These are phyloP conservation scores for Ophthalmolycus amberensis DNA, from an alignment of 2,113 vertebrate species.

Conservation along the genomic window DNA sequence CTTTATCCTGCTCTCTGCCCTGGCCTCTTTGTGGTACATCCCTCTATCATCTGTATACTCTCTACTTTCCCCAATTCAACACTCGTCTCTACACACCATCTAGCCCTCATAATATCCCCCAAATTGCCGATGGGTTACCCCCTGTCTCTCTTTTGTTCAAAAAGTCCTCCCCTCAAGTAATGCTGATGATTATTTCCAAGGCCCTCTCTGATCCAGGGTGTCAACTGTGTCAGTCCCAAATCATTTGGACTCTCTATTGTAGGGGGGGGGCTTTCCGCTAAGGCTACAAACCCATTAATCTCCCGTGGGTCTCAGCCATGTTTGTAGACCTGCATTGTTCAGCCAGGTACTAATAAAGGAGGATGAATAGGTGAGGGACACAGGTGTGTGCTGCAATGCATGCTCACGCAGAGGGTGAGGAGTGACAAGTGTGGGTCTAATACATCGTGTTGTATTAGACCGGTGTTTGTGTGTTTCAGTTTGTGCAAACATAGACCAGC, in stretches of 20 bases:
- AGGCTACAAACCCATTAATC: conserved; percentile 71
- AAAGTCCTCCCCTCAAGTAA: conserved; percentile 54
- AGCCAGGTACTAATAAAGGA: conserved; percentile 56
- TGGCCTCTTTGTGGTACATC: conserved; percentile 46
- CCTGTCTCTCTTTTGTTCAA: conserved; percentile 49
- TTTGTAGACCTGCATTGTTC: conserved; percentile 63
- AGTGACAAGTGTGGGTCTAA: conserved; percentile 16
- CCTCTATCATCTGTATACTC: conserved; percentile 49
- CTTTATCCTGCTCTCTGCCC: conserved; percentile 55
- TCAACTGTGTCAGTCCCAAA: conserved; percentile 65
- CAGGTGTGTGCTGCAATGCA: too few relatives aligned
- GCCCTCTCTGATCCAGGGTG: conserved; percentile 64
- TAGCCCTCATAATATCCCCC: conserved; percentile 42
- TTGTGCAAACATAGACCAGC: not conserved
- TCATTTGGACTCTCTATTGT: conserved; percentile 70
- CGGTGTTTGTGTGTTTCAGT: not conserved
- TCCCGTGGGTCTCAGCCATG: conserved; percentile 47
- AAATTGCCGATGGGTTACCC: conserved; percentile 23
- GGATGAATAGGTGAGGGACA: conserved; percentile 41
- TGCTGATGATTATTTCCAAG: conserved; percentile 63
- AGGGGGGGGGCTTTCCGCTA: conserved; percentile 49
- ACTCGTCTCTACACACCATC: conserved; percentile 45
- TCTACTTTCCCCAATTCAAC: conserved; percentile 34
- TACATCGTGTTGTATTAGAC: not conserved
- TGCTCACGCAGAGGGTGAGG: conserved; percentile 21